Evolutionary conservation across 2,113 vertebrate genomes (phyloP).

Genomic region (Psettodes erumei): DNA sequence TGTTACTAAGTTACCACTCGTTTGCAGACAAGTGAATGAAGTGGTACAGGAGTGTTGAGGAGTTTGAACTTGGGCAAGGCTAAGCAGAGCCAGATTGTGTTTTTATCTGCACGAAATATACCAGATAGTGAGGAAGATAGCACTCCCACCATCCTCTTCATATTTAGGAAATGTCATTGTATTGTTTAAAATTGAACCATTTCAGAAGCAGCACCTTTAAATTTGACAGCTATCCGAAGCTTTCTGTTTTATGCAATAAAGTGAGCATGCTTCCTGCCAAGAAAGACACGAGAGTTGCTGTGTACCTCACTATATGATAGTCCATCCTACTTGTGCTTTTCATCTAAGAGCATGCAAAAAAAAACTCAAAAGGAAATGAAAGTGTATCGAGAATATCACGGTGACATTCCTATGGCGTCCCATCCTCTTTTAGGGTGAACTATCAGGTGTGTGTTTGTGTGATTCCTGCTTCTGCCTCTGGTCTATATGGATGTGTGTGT

Average conservation of each 20-base stretch:
- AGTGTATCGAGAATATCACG: background rate
- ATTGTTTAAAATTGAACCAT: background rate
- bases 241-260: background rate
- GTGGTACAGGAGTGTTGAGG: background rate
- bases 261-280: background rate
- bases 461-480: slow-evolving; percentile 31
- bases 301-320: background rate
- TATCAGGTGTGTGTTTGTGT: background rate
- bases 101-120: slow-evolving; percentile 16
- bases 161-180: background rate
- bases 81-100: background rate
- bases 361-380: slow-evolving; percentile 11
- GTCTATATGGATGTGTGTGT: slow-evolving; percentile 23
- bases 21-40: slow-evolving; percentile 25
- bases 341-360: background rate
- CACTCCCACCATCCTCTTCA: background rate
- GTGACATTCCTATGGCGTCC: background rate
- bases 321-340: background rate
- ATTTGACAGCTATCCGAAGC: background rate
- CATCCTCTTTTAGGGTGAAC: background rate
- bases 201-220: background rate
- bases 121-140: background rate
- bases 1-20: slow-evolving; percentile 46
- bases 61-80: slow-evolving; percentile 20
- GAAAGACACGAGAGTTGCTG: background rate